Percentiles rank a stretch among this genome's conserved stretches.
Evolutionary conservation across 2,888 invertebrate genomes (phyloP).

Genomic region (Criorhina ranunculi): DNA sequence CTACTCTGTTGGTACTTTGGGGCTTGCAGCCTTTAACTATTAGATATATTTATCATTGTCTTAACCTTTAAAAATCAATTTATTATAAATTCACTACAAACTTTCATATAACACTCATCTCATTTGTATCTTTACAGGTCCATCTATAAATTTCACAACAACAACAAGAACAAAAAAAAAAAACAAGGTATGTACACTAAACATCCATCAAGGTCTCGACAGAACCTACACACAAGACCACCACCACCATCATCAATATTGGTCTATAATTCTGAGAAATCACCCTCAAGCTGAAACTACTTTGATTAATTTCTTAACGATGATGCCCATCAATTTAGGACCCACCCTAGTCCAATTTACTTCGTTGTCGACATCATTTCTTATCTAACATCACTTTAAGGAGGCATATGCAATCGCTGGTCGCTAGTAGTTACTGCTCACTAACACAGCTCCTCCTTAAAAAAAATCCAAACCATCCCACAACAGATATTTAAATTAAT

Average conservation of each 20-base stretch:
- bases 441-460: conserved; percentile 42
- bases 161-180: conserved; percentile 13
- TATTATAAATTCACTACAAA: neutral
- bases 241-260: conserved; percentile 48
- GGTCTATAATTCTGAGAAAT: conserved; percentile 46
- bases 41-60: no score
- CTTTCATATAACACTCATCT: conserved; percentile 18
- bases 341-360: conserved; percentile 67
- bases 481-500: conserved; percentile 74
- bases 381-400: conserved; percentile 52
- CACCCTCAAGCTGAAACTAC: conserved; percentile 28
- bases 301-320: conserved; percentile 57
- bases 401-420: conserved; percentile 9
- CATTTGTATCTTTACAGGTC: conserved; percentile 40
- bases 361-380: conserved; percentile 54
- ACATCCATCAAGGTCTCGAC: neutral
- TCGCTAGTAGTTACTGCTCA: neutral
- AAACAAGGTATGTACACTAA: conserved; percentile 36
- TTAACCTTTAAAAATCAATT: no score
- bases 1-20: no score
- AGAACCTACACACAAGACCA: conserved; percentile 21
- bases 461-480: conserved; percentile 34
- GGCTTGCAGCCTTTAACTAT: no score
- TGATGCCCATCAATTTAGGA: conserved; percentile 45
- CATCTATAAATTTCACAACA: conserved; percentile 22